Evolutionary conservation across 2,113 vertebrate genomes (phyloP).

Genomic region (Poeciliopsis occidentalis): DNA sequence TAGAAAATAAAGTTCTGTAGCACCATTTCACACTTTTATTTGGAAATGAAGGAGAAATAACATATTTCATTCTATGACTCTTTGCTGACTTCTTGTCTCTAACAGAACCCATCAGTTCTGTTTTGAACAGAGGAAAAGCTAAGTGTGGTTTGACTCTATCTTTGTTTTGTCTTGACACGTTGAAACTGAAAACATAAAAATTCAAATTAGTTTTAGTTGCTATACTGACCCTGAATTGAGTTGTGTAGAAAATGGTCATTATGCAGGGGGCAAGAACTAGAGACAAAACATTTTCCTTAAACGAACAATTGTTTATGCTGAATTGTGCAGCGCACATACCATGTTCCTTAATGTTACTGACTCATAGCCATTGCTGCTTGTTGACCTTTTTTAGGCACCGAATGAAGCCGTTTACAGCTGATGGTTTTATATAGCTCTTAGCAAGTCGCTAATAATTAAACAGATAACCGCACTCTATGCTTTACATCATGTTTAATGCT

Average conservation of each 20-base stretch:
- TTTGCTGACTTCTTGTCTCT: background rate
- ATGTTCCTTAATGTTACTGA: too few relatives aligned
- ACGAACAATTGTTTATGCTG: too few relatives aligned
- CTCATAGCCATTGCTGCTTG: too few relatives aligned
- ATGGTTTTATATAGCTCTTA: too few relatives aligned
- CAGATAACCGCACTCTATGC: too few relatives aligned
- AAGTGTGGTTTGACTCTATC: background rate
- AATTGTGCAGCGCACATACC: too few relatives aligned
- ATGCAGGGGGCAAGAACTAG: background rate
- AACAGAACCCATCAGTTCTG: background rate
- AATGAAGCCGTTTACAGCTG: too few relatives aligned
- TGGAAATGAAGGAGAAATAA: background rate
- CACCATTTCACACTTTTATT: background rate
- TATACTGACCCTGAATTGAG: background rate
- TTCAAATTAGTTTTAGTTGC: background rate
- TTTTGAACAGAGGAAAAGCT: background rate
- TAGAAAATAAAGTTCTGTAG: background rate
- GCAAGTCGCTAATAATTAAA: too few relatives aligned
- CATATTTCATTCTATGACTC: background rate
- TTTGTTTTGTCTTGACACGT: background rate
- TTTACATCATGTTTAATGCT: too few relatives aligned
- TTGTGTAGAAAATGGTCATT: background rate
- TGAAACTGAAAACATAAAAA: background rate
- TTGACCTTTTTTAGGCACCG: too few relatives aligned
- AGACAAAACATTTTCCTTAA: too few relatives aligned